Evolutionary conservation across 1,140 invertebrate genomes (phyloP).

Genomic region (Oreohelix idahoensis): DNA sequence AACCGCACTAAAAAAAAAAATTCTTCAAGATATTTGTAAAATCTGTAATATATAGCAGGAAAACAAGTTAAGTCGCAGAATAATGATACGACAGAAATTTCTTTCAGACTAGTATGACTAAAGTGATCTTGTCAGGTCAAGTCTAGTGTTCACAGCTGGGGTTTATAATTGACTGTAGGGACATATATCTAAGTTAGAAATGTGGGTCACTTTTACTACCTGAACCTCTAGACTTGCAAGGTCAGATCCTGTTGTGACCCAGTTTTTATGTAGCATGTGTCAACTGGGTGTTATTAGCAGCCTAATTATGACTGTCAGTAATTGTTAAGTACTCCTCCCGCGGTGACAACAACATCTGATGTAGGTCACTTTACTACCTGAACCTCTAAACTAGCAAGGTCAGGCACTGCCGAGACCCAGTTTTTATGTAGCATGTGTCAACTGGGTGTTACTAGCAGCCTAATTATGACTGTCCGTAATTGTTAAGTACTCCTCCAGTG

Average conservation of each 20-base stretch:
- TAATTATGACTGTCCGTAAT: not conserved
- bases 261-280: slow-evolving; percentile 21
- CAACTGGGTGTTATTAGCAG: not conserved
- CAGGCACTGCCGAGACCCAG: slow-evolving; percentile 13
- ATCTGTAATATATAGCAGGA: no score
- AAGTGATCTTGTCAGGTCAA: no score
- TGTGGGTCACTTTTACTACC: slow-evolving; percentile 35
- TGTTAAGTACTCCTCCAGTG: not conserved
- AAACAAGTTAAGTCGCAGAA: no score
- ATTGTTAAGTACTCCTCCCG: not conserved
- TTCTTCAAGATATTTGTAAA: no score
- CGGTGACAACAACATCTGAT: not conserved
- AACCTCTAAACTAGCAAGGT: slow-evolving; percentile 20
- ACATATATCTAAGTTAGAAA: no score
- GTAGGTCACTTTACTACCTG: slow-evolving; percentile 34
- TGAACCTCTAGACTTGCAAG: slow-evolving; percentile 11
- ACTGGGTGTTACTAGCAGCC: not conserved
- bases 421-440: slow-evolving; percentile 13
- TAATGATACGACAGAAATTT: no score
- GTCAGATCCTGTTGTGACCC: slow-evolving; percentile 23
- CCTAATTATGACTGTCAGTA: not conserved
- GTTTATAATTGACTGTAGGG: no score
- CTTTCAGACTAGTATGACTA: no score
- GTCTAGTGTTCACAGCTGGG: no score
- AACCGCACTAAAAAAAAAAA: no score